phyloP scores from a whole-genome alignment of 1,140 invertebrate genomes.

The Lepidurus packardi region DNA sequence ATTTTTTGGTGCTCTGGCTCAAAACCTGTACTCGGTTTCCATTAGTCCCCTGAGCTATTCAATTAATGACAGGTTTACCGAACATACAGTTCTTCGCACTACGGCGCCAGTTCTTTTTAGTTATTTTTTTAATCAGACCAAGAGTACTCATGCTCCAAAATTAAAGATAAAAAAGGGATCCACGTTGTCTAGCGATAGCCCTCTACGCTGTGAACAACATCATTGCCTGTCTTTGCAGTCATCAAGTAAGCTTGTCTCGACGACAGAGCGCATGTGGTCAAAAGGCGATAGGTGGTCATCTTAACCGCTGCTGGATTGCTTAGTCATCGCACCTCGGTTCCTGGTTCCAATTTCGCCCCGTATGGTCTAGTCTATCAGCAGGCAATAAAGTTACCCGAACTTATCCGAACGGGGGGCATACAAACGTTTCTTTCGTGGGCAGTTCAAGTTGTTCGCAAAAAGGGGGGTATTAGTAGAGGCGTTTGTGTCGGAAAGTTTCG shows the following conservation, averaged over 20 bases:
- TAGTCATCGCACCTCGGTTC: background rate
- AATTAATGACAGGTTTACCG: conserved; percentile 11
- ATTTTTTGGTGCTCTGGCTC: background rate
- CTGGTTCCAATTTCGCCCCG: background rate
- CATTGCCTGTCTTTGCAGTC: background rate
- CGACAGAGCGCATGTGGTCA: background rate
- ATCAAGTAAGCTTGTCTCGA: background rate
- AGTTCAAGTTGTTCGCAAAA: background rate
- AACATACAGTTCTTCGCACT: background rate
- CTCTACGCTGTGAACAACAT: background rate
- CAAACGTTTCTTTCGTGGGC: background rate
- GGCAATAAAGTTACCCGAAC: conserved; percentile 4
- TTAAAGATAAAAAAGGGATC: background rate
- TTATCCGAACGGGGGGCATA: no score
- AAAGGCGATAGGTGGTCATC: conserved; percentile 7
- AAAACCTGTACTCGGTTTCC: conserved; percentile 7
- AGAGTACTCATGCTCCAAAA: background rate
- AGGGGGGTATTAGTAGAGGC: conserved; percentile 11
- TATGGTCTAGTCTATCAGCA: background rate
- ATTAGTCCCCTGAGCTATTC: background rate
- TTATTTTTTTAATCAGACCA: background rate
- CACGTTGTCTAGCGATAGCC: background rate
- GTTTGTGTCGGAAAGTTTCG: conserved; percentile 1
- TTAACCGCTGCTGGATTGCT: background rate
- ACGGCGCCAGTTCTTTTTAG: background rate